Evolutionary conservation across 2,797 vertebrate species (phyloP).

Genomic region (Poecilia gillii): DNA sequence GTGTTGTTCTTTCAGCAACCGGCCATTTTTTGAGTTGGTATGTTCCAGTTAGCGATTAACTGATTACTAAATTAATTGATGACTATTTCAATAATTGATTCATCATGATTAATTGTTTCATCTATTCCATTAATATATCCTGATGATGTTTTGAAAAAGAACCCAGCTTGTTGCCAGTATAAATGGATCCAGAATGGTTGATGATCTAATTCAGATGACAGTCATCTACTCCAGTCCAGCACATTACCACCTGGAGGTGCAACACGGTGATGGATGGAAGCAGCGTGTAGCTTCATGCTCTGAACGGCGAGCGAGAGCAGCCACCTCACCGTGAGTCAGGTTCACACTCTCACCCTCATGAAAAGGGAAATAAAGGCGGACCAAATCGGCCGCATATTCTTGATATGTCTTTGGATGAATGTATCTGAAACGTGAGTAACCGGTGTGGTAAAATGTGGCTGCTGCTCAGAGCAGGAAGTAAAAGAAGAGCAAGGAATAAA

Average conservation of each 20-base stretch:
- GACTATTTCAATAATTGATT: no score
- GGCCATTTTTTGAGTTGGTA: no score
- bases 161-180: conserved; percentile 24
- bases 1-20: no score
- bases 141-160: conserved; percentile 7
- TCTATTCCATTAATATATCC: conserved; percentile 20
- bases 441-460: conserved; percentile 10
- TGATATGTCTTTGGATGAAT: conserved; percentile 13
- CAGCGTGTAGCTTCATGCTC: conserved; percentile 31
- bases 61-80: no score
- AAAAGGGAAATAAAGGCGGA: background rate
- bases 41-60: no score
- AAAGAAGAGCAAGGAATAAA: conserved; percentile 54
- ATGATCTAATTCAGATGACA: conserved; percentile 33
- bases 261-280: conserved; percentile 25
- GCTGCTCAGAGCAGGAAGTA: conserved; percentile 47
- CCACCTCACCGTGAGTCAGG: conserved; percentile 58
- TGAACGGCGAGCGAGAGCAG: conserved; percentile 22
- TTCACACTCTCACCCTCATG: conserved; percentile 11
- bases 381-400: background rate
- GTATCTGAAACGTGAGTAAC: background rate
- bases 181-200: conserved; percentile 30
- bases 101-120: no score
- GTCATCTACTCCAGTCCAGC: conserved; percentile 9
- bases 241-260: conserved; percentile 33